Evolutionary conservation across 2,888 invertebrate genomes (phyloP).

Genomic region (Lordiphosa andalusiaca): DNA sequence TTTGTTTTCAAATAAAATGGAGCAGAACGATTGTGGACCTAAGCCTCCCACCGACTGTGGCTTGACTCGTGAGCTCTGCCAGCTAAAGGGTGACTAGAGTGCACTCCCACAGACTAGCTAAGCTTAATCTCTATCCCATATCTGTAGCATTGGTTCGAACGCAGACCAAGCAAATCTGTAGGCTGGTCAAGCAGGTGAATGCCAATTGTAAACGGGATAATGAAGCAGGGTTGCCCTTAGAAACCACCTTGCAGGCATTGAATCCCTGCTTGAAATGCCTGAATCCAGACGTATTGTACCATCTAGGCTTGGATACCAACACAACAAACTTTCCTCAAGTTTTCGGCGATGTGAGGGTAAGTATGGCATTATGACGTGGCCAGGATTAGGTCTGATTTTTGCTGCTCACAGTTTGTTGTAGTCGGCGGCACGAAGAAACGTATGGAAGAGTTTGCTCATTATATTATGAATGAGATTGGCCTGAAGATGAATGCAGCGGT

Average conservation of each 20-base stretch:
- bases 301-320: conserved; percentile 90
- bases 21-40: too few species aligned
- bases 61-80: conserved; percentile 20
- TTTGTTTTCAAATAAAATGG: too few species aligned
- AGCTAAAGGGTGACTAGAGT: conserved; percentile 20
- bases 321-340: conserved; percentile 92
- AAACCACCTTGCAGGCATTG: conserved; percentile 14
- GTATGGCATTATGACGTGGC: conserved; percentile 17
- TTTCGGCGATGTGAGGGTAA: conserved; percentile 96
- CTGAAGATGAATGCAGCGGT: conserved; percentile 92
- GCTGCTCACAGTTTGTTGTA: conserved; percentile 89
- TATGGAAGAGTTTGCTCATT: conserved; percentile 94
- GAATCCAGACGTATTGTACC: conserved; percentile 94
- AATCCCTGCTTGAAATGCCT: conserved; percentile 91
- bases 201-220: conserved; percentile 23
- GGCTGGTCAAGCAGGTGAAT: conserved; percentile 37
- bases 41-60: not conserved
- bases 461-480: conserved; percentile 92
- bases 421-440: conserved; percentile 96
- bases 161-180: conserved; percentile 45
- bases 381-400: conserved; percentile 5
- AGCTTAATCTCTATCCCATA: not conserved
- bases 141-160: conserved; percentile 38
- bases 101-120: not conserved
- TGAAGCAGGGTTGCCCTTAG: not conserved